Conservation (phyloP, 1,140 invertebrate species). For the Lethocerus indicus region DNA sequence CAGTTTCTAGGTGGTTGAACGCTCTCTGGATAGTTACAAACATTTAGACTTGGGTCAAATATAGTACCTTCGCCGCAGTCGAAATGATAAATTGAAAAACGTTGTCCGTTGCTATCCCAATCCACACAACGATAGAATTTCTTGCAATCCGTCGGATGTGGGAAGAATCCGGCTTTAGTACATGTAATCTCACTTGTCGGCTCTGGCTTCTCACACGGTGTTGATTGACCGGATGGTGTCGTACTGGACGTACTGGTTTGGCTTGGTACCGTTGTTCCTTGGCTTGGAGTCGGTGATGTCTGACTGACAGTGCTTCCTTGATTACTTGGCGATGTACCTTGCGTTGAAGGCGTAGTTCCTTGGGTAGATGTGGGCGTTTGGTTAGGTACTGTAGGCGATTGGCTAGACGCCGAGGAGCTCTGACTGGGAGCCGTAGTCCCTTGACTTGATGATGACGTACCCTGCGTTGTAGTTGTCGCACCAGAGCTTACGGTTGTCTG, state of each 20-base stretch:
- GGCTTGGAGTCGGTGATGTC: neutral
- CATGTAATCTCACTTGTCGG: conserved; percentile 17
- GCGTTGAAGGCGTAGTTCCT: neutral
- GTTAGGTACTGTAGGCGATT: neutral
- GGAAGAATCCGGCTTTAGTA: conserved; percentile 36
- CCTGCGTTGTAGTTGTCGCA: conserved; percentile 6
- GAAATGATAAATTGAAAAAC: conserved; percentile 35
- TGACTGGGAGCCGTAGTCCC: neutral
- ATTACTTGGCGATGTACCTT: neutral
- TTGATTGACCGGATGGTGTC: neutral
- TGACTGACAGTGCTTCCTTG: conserved; percentile 3
- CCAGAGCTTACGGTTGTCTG: conserved; percentile 2
- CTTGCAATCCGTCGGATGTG: conserved; percentile 41
- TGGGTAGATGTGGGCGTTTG: conserved; percentile 5
- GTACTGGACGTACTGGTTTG: too few species aligned
- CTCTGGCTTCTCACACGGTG: conserved; percentile 9
- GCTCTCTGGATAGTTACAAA: conserved; percentile 33
- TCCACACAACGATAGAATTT: conserved; percentile 59
- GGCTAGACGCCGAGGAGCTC: conserved; percentile 3
- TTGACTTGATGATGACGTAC: conserved; percentile 3
- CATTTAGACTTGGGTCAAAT: conserved; percentile 31
- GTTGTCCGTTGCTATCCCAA: conserved; percentile 32
- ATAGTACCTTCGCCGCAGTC: conserved; percentile 34
- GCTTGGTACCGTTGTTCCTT: neutral
- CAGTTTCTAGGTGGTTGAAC: conserved; percentile 33